Evolutionary conservation across 2,888 invertebrate species (phyloP), one percentile per base, ranked within the genome.

Genomic region (Cosmopolites sordidus): DNA sequence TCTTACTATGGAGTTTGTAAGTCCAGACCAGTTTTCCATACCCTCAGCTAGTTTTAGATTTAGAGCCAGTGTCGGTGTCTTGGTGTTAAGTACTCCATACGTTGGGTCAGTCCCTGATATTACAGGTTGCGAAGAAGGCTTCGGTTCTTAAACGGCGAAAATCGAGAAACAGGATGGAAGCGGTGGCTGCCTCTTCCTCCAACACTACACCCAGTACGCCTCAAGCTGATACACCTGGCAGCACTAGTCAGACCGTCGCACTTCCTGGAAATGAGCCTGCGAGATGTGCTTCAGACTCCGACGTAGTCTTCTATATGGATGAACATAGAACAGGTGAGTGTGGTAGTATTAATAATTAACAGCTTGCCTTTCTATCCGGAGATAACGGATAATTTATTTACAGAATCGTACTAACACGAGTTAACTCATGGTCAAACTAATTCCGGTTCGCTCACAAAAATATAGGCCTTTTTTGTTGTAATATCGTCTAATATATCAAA

Each of bases 51-150:
- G 42, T 39, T 39, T 22, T 22, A 22, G 22, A 22, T 44, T 29
- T 51, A 44, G 43, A 71, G 67, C 69, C 72, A 70, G 70, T 73
- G 71, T 73, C 65, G 70, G 65, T 73, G 72, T 73, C 68, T 73
- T 64, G 71, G 71, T 73, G 73, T 73, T 73, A 70, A 72, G 73
- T 72, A 44, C 66, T 68, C 69, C 70, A 69, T 70, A 67, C 69
- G 70, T 72, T 73, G 79, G 78, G 79, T 79, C 80, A 83, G 82
- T 83, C 82, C 78, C 78, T 83, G 71, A 82, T 83, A 77, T 80
- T 81, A 68, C 82, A 85, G 83, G 84, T 85, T 66, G 85, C 85
- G 58, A 84, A 86, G 71, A 83, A 84, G 68, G 86, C 86, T 59
- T 86, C 84, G 64, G 83, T 86, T 60, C 77, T 86, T 62, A 84